phyloP scores from a whole-genome alignment of 2,113 vertebrate genomes.

The Phasianus colchicus region DNA sequence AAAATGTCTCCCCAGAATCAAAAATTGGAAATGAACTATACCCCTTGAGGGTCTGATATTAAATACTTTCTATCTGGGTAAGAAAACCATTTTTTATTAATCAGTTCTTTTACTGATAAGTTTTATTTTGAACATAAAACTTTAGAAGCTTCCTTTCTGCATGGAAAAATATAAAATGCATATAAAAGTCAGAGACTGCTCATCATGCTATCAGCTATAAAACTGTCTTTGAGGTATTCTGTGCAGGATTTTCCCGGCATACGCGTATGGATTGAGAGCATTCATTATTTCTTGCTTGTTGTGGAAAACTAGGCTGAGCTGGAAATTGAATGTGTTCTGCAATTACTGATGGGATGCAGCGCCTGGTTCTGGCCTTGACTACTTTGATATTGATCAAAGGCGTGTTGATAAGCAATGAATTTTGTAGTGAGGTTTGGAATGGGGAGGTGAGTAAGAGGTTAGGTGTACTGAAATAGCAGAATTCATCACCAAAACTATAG shows the following conservation, averaged over 20 bases:
- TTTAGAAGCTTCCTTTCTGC: background rate
- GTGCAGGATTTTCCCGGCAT: background rate
- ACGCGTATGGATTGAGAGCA: background rate
- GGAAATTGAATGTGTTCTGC: background rate
- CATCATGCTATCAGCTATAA: background rate
- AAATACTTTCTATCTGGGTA: background rate
- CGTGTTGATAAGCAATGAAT: background rate
- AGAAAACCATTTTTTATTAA: conserved; percentile 10
- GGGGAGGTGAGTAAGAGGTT: rapidly evolving
- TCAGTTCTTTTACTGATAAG: background rate
- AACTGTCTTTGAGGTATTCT: background rate
- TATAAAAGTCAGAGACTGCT: conserved; percentile 9
- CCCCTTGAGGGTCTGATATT: background rate
- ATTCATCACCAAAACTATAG: background rate
- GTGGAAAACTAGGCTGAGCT: background rate
- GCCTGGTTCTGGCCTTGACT: background rate
- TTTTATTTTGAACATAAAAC: conserved; percentile 48
- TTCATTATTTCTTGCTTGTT: background rate
- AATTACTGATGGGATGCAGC: background rate
- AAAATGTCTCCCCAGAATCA: background rate
- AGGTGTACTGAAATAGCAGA: background rate
- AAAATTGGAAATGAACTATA: background rate
- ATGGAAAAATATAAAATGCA: background rate
- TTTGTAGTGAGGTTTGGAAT: rapidly evolving
- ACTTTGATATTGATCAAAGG: background rate